phyloP scores from a whole-genome alignment of 2,797 vertebrate species.

The Champsocephalus gunnari region DNA sequence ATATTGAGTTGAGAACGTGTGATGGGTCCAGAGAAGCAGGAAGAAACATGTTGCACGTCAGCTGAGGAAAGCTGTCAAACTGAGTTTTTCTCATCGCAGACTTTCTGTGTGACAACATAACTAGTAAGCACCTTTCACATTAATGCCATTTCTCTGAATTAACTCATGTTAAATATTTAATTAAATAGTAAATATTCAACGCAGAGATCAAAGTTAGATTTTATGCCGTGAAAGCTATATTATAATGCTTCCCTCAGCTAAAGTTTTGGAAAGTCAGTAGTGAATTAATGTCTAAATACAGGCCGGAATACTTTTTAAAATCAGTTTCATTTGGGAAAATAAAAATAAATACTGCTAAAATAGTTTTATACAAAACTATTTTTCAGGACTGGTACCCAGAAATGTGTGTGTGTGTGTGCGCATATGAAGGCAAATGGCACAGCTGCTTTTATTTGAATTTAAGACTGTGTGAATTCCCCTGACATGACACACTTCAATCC shows the following conservation, averaged over 20 bases:
- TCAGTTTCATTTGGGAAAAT: conserved; percentile 5
- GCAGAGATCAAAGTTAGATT: conserved; percentile 63
- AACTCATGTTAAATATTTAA: conserved; percentile 61
- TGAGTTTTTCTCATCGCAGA: not conserved
- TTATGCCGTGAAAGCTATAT: conserved; percentile 45
- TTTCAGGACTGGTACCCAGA: not conserved
- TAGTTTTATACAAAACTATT: conserved; percentile 19
- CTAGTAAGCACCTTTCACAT: conserved; percentile 19
- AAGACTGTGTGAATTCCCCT: conserved; percentile 25
- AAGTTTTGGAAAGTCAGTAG: conserved; percentile 25
- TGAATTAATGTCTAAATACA: conserved; percentile 44
- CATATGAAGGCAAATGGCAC: conserved; percentile 3
- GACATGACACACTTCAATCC: not conserved
- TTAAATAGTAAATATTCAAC: conserved; percentile 57
- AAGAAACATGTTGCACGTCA: no score
- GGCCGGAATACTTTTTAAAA: conserved; percentile 17
- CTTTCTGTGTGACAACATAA: not conserved
- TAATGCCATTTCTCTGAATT: conserved; percentile 44
- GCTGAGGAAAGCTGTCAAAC: no score
- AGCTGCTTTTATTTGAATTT: conserved; percentile 21
- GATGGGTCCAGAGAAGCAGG: no score
- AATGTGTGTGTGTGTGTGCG: not conserved
- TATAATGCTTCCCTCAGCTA: conserved; percentile 57
- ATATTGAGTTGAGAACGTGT: no score
- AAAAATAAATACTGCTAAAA: conserved; percentile 9